Conservation (phyloP, 2,113 vertebrate species). For the Pluvialis apricaria region DNA sequence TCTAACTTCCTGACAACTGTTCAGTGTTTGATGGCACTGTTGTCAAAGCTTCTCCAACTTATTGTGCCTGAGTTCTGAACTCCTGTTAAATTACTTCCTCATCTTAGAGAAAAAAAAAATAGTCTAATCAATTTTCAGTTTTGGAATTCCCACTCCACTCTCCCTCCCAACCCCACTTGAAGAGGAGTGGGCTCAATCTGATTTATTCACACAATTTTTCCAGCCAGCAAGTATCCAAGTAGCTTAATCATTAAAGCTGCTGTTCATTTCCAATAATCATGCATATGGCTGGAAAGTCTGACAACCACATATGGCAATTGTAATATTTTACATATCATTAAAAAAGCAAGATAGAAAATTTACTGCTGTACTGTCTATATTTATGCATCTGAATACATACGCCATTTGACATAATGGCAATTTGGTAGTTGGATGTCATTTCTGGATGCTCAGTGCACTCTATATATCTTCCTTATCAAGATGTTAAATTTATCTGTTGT, state of each 20-base stretch:
- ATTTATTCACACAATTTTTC: neutral
- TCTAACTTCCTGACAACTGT: neutral
- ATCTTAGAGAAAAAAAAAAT: neutral
- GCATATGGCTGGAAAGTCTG: neutral
- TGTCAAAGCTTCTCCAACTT: neutral
- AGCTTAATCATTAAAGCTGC: neutral
- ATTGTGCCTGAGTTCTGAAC: neutral
- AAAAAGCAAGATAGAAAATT: neutral
- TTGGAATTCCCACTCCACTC: neutral
- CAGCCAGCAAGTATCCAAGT: neutral
- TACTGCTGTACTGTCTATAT: neutral
- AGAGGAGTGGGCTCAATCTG: neutral
- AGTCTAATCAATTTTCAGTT: neutral
- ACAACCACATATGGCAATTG: neutral
- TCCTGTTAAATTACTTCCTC: neutral
- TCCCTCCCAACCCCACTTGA: neutral
- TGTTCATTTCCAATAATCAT: neutral
- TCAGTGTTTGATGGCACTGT: neutral
- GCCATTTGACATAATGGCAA: neutral
- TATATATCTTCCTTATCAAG: neutral
- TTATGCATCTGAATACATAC: neutral
- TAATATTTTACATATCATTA: neutral
- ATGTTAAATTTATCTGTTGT: neutral
- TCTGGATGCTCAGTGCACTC: neutral
- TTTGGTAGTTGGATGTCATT: neutral